Evolutionary conservation across 2,113 vertebrate genomes (phyloP), one percentile per base, ranked within the genome.

Genomic region (Macquaria australasica): DNA sequence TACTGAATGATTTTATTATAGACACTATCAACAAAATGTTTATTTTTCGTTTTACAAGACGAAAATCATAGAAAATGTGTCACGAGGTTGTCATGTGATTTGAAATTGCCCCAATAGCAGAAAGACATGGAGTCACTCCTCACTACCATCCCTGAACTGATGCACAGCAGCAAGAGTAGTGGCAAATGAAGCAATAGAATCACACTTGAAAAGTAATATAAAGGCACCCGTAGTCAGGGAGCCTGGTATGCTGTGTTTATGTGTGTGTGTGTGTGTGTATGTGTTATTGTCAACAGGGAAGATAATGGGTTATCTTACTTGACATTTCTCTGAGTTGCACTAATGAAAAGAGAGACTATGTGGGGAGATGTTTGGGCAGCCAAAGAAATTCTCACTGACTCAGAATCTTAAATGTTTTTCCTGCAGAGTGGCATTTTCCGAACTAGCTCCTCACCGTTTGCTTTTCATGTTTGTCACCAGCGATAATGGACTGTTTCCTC

Each of bases 281-380:
- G 50, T 74, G 34, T 81, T 84, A 78, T 91, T 93, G 87, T 91
- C 91, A 91, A 50, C 82, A 59, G 63, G 73, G 77, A 82, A 84
- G 89, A 90, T 89, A 90, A 88, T 82, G 39, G 81, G 82, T 94
- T 95, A 94, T 95, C 91, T 93, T 87, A 81, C 72, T 90, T 95
- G 93, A 94, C 93, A 94, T 95, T 94, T 95, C 82, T 94, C 86
- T 87, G 84, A 63, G 87, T 86, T 89, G 87, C 87, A 86, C 88
- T 93, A 95, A 95, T 95, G 91, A 93, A 92, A 94, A 79, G 77
- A 90, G 56, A 88, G 70, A 87, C 88, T 83, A 87, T 87, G 82
- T 71, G 85, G 81, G 82, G 79, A 80, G 59, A 90, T 87, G 86
- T 90, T 87, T 89, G 86, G 86, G 84, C 64, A 79, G 88, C 69